phyloP scores from a whole-genome alignment of 1,140 invertebrate species.

The Hydropsyche tenuis region DNA sequence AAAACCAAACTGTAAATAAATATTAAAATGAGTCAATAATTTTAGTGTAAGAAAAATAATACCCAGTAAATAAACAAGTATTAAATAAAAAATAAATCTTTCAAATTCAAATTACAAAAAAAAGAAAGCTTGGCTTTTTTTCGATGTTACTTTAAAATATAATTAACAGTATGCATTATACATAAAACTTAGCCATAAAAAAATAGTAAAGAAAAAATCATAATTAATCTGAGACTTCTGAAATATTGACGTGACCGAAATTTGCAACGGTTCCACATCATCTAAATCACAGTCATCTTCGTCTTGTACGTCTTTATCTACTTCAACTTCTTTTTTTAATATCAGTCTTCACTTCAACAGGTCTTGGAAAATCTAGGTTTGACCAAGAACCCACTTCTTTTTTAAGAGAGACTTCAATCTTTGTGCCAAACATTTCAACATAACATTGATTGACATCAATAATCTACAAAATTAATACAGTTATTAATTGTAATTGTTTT shows the following conservation, averaged over 20 bases:
- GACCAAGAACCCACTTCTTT: slow-evolving; percentile 89
- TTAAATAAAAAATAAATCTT: too few species aligned
- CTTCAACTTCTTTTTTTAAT: slow-evolving; percentile 45
- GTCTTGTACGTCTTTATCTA: slow-evolving; percentile 46
- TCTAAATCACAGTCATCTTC: slow-evolving; percentile 63
- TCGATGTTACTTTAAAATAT: too few species aligned
- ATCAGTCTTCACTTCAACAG: slow-evolving; percentile 53
- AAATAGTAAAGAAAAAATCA: neutral
- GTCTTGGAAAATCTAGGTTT: slow-evolving; percentile 72
- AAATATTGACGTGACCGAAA: slow-evolving; percentile 58
- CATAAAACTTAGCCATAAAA: neutral
- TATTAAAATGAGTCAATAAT: too few species aligned
- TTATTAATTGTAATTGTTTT: slow-evolving; percentile 28
- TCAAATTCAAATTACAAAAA: too few species aligned
- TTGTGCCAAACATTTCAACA: slow-evolving; percentile 86
- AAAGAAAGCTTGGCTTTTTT: too few species aligned
- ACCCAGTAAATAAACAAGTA: too few species aligned
- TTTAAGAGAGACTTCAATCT: slow-evolving; percentile 93
- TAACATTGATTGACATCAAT: slow-evolving; percentile 73
- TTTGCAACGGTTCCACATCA: slow-evolving; percentile 58
- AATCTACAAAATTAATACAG: slow-evolving; percentile 63
- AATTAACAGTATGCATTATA: too few species aligned
- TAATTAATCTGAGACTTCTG: slow-evolving; percentile 46
- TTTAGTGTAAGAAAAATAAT: too few species aligned
- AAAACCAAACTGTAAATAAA: too few species aligned